Conservation (phyloP, 2,113 vertebrate genomes). For the Fregetta grallaria region DNA sequence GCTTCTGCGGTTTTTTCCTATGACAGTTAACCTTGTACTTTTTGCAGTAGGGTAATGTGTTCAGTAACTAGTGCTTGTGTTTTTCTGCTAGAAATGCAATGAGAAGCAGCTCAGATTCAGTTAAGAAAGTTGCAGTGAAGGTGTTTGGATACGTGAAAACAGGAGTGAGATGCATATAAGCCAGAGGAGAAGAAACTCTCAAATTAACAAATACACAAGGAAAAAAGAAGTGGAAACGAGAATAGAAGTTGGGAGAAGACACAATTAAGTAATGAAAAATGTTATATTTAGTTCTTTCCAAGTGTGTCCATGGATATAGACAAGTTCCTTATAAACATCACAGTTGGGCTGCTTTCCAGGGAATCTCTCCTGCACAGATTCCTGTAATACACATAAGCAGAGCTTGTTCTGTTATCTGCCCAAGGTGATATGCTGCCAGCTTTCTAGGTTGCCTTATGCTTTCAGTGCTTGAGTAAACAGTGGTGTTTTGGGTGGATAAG, state of each 20-base stretch:
- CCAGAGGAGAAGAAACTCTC: background rate
- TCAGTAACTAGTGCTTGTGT: background rate
- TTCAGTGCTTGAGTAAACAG: background rate
- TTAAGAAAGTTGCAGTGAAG: background rate
- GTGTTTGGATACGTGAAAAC: background rate
- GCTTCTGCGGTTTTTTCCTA: background rate
- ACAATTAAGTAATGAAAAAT: background rate
- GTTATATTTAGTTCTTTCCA: background rate
- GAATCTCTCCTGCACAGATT: background rate
- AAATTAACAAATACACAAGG: background rate
- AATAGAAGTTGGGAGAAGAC: background rate
- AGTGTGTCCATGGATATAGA: background rate
- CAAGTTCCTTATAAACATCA: background rate
- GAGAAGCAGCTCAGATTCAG: background rate
- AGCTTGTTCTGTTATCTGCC: background rate
- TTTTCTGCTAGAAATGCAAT: background rate
- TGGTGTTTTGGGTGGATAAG: background rate
- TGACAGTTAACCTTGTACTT: background rate
- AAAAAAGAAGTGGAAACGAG: background rate
- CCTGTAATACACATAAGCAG: background rate
- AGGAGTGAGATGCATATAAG: background rate
- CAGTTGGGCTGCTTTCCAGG: background rate
- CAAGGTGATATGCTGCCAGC: background rate
- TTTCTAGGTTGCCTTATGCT: background rate
- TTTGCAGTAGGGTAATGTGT: background rate